Percentiles rank a stretch among this genome's conserved stretches.
These are phyloP conservation scores for Propithecus perrieri DNA, from an alignment of 2,797 vertebrate genomes.

Conservation along the genomic window DNA sequence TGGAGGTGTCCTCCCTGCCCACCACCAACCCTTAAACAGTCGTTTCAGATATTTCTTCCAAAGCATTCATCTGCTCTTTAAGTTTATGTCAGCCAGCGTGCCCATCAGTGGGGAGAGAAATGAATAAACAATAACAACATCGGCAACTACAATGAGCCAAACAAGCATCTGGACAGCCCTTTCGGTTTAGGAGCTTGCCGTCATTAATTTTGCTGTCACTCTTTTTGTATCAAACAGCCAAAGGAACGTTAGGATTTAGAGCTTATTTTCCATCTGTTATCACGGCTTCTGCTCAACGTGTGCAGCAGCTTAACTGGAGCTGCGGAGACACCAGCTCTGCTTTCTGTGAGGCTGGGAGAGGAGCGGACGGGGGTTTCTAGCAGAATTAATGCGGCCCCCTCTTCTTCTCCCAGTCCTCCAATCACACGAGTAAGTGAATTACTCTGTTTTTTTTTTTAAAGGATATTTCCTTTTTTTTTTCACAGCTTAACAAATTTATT, in stretches of 20 bases:
- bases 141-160: fast-evolving
- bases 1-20: fast-evolving
- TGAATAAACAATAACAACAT: fast-evolving
- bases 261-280: neutral
- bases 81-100: fast-evolving
- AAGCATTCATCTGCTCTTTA: neutral
- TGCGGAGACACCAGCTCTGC: neutral
- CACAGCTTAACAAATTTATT: too few relatives aligned
- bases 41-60: fast-evolving
- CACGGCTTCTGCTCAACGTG: fast-evolving
- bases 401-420: neutral
- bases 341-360: too few relatives aligned
- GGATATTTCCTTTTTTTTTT: too few relatives aligned
- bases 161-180: neutral
- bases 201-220: neutral
- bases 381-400: neutral
- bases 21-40: neutral
- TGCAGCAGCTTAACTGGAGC: neutral
- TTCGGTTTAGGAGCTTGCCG: neutral
- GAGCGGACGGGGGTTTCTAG: neutral
- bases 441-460: too few relatives aligned
- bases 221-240: neutral
- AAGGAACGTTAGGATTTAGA: neutral
- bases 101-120: neutral
- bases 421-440: fast-evolving